Conservation (phyloP, 2,888 invertebrate genomes). For the Rutpela maculata region DNA sequence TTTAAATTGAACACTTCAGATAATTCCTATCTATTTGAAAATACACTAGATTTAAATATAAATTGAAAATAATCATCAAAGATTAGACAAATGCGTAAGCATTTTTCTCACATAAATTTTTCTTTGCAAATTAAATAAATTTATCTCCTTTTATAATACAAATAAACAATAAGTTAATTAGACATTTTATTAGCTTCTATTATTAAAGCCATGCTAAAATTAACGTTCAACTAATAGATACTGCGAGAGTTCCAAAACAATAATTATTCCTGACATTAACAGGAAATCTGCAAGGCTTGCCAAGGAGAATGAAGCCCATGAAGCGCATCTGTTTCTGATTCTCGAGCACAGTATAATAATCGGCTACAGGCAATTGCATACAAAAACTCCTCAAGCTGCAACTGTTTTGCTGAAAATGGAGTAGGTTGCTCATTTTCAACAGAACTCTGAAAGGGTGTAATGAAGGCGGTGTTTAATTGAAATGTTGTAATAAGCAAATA, state of each 20-base stretch:
- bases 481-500: background rate
- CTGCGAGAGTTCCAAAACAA: background rate
- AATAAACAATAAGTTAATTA: background rate
- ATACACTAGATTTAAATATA: too few relatives aligned
- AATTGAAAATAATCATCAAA: too few relatives aligned
- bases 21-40: too few relatives aligned
- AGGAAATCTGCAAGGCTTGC: conserved; percentile 9
- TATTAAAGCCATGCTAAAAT: background rate
- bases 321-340: conserved; percentile 21
- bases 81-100: too few relatives aligned
- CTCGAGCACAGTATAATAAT: conserved; percentile 24
- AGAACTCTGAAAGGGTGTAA: background rate
- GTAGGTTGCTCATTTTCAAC: background rate
- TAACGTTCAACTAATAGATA: background rate
- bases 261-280: conserved; percentile 24
- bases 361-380: conserved; percentile 16
- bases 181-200: background rate
- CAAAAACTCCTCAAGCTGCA: conserved; percentile 1
- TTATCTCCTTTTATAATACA: too few relatives aligned
- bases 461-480: background rate
- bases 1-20: too few relatives aligned
- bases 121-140: too few relatives aligned
- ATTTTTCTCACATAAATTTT: too few relatives aligned
- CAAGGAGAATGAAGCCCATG: conserved; percentile 15
- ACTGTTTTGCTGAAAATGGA: conserved; percentile 1